Conservation (phyloP, 53 echinoderm and acorn worm species). For the Mesocentrotus franciscanus region DNA sequence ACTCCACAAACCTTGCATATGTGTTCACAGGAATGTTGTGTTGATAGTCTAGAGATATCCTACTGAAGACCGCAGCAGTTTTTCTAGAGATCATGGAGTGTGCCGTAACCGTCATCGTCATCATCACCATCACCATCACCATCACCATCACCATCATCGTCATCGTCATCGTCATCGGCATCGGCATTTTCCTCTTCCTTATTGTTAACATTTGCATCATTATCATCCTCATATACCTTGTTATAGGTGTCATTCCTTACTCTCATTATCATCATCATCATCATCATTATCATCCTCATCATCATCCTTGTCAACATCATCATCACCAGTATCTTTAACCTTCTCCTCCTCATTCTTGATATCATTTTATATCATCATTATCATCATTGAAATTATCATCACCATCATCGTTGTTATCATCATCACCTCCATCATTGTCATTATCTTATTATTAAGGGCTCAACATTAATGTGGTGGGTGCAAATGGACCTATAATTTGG, state of each 20-base stretch:
- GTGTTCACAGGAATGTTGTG: slow-evolving; percentile 9
- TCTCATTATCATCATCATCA: not conserved
- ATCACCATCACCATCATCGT: not conserved
- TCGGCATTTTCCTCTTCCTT: not conserved
- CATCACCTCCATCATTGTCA: not conserved
- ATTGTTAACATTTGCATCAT: not conserved
- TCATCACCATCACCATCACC: not conserved
- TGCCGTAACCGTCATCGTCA: not conserved
- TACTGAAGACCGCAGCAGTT: not conserved
- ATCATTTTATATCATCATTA: not conserved
- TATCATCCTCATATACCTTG: slow-evolving; percentile 13
- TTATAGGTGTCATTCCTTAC: no score
- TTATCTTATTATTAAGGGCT: no score
- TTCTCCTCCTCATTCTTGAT: not conserved
- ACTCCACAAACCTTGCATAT: slow-evolving; percentile 14
- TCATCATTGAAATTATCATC: not conserved
- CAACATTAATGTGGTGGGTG: no score
- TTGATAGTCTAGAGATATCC: not conserved
- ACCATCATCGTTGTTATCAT: not conserved
- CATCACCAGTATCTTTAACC: not conserved
- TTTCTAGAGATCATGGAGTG: no score
- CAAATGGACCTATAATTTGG: no score
- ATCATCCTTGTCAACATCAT: not conserved
- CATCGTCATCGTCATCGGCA: not conserved
- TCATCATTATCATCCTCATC: not conserved